phyloP scores from a whole-genome alignment of 2,888 invertebrate genomes.

The Tipula confusa region DNA sequence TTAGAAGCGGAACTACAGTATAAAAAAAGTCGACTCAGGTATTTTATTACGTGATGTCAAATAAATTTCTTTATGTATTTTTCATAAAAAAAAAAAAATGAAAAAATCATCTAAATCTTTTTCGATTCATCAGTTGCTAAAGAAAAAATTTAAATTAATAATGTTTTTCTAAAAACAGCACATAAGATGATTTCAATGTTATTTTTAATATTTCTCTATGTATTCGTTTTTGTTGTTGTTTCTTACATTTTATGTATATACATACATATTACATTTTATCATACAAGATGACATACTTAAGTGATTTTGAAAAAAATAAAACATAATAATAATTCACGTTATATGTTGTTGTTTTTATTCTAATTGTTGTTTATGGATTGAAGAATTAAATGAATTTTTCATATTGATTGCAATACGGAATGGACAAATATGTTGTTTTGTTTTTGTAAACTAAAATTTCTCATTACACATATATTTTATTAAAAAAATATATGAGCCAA shows the following conservation, averaged over 20 bases:
- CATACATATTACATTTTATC: background rate
- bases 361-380: background rate
- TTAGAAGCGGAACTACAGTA: slow-evolving; percentile 49
- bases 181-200: slow-evolving; percentile 12
- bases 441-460: background rate
- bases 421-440: background rate
- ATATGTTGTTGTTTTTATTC: background rate
- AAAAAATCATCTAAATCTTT: slow-evolving; percentile 15
- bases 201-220: slow-evolving; percentile 12
- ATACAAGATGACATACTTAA: background rate
- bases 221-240: slow-evolving; percentile 25
- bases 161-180: background rate
- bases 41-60: background rate
- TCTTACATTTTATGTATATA: background rate
- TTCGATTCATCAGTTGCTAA: background rate
- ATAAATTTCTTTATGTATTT: background rate
- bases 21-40: slow-evolving; percentile 41
- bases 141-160: background rate
- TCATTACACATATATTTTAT: background rate
- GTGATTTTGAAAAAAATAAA: background rate
- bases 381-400: background rate
- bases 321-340: background rate
- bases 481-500: background rate
- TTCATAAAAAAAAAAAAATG: background rate
- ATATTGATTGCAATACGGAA: background rate